Conservation (phyloP, 2,888 invertebrate genomes). For the Apomyelois bistriatella region DNA sequence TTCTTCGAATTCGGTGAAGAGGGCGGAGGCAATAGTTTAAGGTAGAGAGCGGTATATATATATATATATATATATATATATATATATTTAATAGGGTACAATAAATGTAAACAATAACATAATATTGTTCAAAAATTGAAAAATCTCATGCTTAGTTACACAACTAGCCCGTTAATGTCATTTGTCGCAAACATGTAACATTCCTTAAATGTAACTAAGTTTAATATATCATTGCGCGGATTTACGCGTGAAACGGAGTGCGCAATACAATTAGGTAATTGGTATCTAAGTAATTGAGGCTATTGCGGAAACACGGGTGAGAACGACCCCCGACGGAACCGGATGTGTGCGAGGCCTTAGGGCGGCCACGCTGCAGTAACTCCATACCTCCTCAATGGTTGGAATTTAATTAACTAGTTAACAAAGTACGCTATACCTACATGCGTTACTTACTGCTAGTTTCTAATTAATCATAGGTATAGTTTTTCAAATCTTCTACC, state of each 20-base stretch:
- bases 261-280: constrained; percentile 52
- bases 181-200: constrained; percentile 31
- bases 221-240: constrained; percentile 28
- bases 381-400: constrained; percentile 22
- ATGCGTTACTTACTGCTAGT: neutral
- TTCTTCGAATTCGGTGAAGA: too few relatives aligned
- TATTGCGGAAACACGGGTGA: constrained; percentile 59
- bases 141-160: constrained; percentile 5
- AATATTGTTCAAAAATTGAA: neutral
- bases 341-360: constrained; percentile 64
- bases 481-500: too few relatives aligned
- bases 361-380: constrained; percentile 36
- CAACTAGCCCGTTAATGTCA: constrained; percentile 15
- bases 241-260: constrained; percentile 33
- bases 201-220: constrained; percentile 43
- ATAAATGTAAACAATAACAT: constrained; percentile 1
- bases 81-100: too few relatives aligned
- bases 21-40: too few relatives aligned
- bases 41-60: too few relatives aligned
- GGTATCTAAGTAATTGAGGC: constrained; percentile 39
- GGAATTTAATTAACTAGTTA: constrained; percentile 7
- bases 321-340: constrained; percentile 69
- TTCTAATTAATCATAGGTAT: neutral
- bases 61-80: too few relatives aligned
- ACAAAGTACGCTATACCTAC: neutral